Evolutionary conservation across 2,113 vertebrate species (phyloP).

Genomic region (Alethe diademata): DNA sequence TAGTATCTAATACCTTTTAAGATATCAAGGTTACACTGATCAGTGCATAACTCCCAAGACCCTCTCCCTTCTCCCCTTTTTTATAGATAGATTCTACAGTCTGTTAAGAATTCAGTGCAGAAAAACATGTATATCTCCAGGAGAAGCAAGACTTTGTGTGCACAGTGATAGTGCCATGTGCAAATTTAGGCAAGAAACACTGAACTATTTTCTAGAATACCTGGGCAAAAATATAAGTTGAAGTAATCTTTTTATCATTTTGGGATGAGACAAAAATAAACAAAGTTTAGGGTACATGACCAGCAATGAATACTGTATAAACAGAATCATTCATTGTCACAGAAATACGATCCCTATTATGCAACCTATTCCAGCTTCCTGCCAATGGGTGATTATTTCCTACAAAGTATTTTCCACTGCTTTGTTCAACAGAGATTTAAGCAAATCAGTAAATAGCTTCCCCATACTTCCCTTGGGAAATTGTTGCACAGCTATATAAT

Average conservation of each 20-base stretch:
- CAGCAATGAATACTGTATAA: not conserved
- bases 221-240: not conserved
- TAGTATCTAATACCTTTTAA: not conserved
- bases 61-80: not conserved
- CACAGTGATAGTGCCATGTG: not conserved
- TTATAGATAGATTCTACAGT: not conserved
- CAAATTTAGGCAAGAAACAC: not conserved
- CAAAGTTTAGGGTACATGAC: not conserved
- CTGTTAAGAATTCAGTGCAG: not conserved
- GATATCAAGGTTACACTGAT: not conserved
- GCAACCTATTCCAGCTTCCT: not conserved
- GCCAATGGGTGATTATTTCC: slow-evolving; percentile 15
- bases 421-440: slow-evolving; percentile 37
- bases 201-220: not conserved
- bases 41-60: not conserved
- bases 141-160: not conserved
- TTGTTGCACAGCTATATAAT: not conserved
- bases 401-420: slow-evolving; percentile 41
- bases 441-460: slow-evolving; percentile 8
- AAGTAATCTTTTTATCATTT: not conserved
- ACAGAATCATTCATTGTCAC: slow-evolving; percentile 1
- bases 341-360: not conserved
- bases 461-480: not conserved
- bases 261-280: slow-evolving; percentile 10
- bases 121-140: not conserved